Percentiles rank a stretch among this genome's conserved stretches.
Conservation (phyloP, 2,797 vertebrate species). For the Cynodonichthys magdalenae region DNA sequence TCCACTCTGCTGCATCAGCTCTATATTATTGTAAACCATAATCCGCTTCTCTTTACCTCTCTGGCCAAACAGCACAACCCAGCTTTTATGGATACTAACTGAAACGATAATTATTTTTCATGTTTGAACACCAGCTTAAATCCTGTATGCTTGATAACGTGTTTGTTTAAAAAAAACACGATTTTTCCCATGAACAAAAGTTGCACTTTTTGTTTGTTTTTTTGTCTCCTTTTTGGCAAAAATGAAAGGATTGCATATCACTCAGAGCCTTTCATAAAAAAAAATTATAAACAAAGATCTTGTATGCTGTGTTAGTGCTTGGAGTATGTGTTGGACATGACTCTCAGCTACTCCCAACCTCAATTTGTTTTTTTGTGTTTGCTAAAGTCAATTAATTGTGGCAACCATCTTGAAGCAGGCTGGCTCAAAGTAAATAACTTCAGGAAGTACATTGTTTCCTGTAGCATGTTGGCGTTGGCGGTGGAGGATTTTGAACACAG, state of each 20-base stretch:
- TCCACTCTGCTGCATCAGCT: slow-evolving; percentile 71
- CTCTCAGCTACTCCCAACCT: too few relatives aligned
- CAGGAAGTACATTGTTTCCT: too few relatives aligned
- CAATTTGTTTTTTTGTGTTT: too few relatives aligned
- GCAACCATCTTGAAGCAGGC: too few relatives aligned
- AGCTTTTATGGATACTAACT: slow-evolving; percentile 26
- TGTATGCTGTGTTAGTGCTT: too few relatives aligned
- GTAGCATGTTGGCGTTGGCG: too few relatives aligned
- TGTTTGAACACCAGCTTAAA: slow-evolving; percentile 25
- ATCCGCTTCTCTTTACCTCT: slow-evolving; percentile 64
- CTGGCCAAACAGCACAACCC: slow-evolving; percentile 41
- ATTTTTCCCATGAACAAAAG: background rate
- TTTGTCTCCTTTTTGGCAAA: background rate
- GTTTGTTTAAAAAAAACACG: slow-evolving; percentile 1
- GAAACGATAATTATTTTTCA: slow-evolving; percentile 21
- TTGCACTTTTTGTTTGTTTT: background rate
- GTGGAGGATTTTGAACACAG: too few relatives aligned
- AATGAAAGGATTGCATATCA: background rate
- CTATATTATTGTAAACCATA: slow-evolving; percentile 61
- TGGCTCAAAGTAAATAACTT: too few relatives aligned
- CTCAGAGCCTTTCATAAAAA: too few relatives aligned
- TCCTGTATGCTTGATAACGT: background rate
- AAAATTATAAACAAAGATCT: too few relatives aligned
- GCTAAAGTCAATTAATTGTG: too few relatives aligned
- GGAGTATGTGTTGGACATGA: too few relatives aligned